Evolutionary conservation across 2,113 vertebrate species (phyloP), one percentile per base, ranked within the genome.

Genomic region (Callospermophilus lateralis): DNA sequence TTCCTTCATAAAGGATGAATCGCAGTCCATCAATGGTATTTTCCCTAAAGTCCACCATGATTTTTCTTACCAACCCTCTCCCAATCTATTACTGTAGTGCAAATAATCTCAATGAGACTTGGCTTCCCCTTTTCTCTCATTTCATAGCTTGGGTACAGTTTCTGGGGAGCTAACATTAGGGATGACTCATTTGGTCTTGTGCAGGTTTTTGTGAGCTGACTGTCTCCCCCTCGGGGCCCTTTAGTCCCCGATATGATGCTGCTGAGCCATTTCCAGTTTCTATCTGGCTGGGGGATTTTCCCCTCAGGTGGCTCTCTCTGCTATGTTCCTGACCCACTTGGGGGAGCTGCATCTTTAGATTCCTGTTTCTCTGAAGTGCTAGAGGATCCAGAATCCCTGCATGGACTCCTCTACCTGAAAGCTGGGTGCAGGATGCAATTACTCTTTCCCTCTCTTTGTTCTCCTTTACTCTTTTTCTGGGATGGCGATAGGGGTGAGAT

Each of bases 311-410:
- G 6, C 15, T 80, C 24, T 8, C 55, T 30, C 26, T 12, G 17
- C 8, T 48, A 1, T 15, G 16, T 53, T 72, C 26, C 7, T 16
- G 26, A 10, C 0, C 0, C 11, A 3, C 13, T 58, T 51, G 32
- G 24, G 20, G 32, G 67, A 34, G 4, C 67, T 73, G 11, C 26
- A 9, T 51, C n/a, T 39, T 32, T 26, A 42, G 28, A 76, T 91
- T 93, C 51, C 32, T 65, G n/a, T 78, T 88, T 77, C 79, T 93
- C 53, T 77, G 83, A 93, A 53, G 51, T 39, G 26, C 32, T 6
- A 8, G 45, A 37, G 6, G 4, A 45, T 22, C 24, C 77, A 67
- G 84, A 39, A 73, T 26, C 8, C 28, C 58, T 74, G 34, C 15
- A n/a, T 6, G 2, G 37, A 76, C 48, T 76, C 70, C 34, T 37